phyloP scores from a whole-genome alignment of 2,888 invertebrate genomes.

The Linnaemya vulpina region DNA sequence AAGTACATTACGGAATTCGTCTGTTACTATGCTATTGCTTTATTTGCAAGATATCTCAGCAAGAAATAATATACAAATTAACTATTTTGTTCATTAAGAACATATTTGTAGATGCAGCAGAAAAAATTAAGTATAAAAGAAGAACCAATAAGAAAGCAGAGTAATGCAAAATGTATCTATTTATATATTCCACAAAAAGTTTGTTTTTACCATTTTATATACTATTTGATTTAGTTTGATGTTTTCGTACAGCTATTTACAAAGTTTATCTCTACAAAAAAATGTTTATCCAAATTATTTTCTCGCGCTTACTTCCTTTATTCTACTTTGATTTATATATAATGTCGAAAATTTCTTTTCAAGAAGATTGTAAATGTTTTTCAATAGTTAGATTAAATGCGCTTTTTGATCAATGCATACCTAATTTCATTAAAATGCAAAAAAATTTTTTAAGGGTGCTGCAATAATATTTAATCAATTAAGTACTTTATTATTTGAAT shows the following conservation, averaged over 20 bases:
- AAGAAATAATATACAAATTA: constrained; percentile 1
- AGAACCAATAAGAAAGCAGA: constrained; percentile 6
- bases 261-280: constrained; percentile 43
- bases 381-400: background rate
- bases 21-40: constrained; percentile 53
- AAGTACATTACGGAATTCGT: constrained; percentile 68
- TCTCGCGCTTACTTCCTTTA: background rate
- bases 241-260: constrained; percentile 28
- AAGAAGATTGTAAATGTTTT: background rate
- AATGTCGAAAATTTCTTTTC: background rate
- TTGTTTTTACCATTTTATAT: constrained; percentile 18
- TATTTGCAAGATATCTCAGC: constrained; percentile 49
- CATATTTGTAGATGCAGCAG: constrained; percentile 5
- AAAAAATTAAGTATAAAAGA: constrained; percentile 25
- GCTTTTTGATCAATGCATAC: constrained; percentile 15
- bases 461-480: constrained; percentile 57
- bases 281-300: background rate
- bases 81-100: constrained; percentile 29
- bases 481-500: constrained; percentile 5
- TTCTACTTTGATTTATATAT: background rate
- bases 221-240: constrained; percentile 59
- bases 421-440: constrained; percentile 62
- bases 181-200: constrained; percentile 24
- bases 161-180: constrained; percentile 21
- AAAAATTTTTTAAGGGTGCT: constrained; percentile 43